These are phyloP conservation scores for Paedocypris sp. DNA, from an alignment of 2,113 vertebrate species.

Conservation along the genomic window DNA sequence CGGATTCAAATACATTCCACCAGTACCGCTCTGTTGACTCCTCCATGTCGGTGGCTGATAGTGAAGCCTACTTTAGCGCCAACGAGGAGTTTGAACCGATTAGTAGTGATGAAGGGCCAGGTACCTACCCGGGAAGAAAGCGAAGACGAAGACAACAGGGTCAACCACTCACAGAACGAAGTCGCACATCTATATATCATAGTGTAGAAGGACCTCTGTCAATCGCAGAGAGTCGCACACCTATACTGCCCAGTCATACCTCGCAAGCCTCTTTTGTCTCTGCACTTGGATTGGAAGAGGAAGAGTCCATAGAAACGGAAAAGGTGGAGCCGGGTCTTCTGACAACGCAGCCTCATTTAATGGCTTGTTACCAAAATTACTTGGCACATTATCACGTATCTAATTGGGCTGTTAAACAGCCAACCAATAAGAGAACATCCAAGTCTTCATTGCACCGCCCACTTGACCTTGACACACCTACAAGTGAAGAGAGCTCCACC, in stretches of 20 bases:
- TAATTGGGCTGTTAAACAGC: conserved; percentile 92
- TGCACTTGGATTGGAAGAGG: conserved; percentile 85
- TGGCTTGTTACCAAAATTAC: conserved; percentile 88
- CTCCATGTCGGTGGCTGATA: conserved; percentile 93
- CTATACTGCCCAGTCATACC: conserved; percentile 73
- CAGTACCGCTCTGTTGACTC: conserved; percentile 94
- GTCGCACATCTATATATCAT: conserved; percentile 88
- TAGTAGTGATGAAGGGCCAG: conserved; percentile 93
- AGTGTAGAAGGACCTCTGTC: conserved; percentile 86
- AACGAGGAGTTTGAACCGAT: conserved; percentile 93
- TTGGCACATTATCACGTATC: conserved; percentile 88
- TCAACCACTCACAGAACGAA: conserved; percentile 73
- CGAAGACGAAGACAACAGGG: conserved; percentile 73
- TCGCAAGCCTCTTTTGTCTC: conserved; percentile 96
- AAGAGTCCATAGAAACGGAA: conserved; percentile 73
- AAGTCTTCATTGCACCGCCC: conserved; percentile 93
- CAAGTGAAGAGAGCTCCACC: conserved; percentile 82
- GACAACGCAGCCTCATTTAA: conserved; percentile 79
- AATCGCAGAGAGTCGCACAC: conserved; percentile 65
- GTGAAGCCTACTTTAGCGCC: conserved; percentile 95
- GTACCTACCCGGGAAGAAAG: conserved; percentile 91
- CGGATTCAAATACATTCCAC: conserved; percentile 91
- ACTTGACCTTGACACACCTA: conserved; percentile 87
- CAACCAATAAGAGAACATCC: conserved; percentile 91
- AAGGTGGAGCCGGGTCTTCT: conserved; percentile 72